Evolutionary conservation across 2,888 invertebrate species (phyloP).

Genomic region (Ischnura elegans): DNA sequence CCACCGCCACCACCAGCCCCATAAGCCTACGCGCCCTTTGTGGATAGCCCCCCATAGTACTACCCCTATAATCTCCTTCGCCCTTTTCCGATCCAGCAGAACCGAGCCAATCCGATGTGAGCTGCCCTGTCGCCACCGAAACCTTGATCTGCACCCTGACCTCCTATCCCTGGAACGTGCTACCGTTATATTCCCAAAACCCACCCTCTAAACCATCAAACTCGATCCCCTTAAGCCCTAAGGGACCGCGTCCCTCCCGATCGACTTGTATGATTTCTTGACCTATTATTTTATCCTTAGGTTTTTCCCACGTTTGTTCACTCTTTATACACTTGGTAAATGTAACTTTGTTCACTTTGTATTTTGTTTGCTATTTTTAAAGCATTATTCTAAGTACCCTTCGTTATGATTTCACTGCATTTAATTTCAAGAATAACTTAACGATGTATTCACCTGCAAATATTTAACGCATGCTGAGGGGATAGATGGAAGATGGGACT

Average conservation of each 20-base stretch:
- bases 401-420: too few relatives aligned
- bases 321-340: too few relatives aligned
- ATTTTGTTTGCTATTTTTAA: too few relatives aligned
- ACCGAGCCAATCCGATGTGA: not conserved
- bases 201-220: not conserved
- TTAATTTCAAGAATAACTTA: too few relatives aligned
- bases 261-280: too few relatives aligned
- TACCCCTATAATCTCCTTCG: not conserved
- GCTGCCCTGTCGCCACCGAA: conserved; percentile 32
- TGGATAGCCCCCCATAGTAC: not conserved
- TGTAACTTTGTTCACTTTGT: too few relatives aligned
- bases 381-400: too few relatives aligned
- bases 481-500: too few relatives aligned
- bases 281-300: too few relatives aligned
- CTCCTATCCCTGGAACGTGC: not conserved
- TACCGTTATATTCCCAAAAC: not conserved
- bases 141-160: conserved; percentile 27
- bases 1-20: not conserved
- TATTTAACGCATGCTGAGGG: too few relatives aligned
- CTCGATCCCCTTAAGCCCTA: not conserved
- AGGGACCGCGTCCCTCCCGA: not conserved
- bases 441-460: too few relatives aligned
- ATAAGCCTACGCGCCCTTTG: not conserved
- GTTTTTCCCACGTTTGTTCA: too few relatives aligned
- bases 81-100: not conserved